Conservation (phyloP, 2,113 vertebrate genomes). For the Microcebus griseorufus region DNA sequence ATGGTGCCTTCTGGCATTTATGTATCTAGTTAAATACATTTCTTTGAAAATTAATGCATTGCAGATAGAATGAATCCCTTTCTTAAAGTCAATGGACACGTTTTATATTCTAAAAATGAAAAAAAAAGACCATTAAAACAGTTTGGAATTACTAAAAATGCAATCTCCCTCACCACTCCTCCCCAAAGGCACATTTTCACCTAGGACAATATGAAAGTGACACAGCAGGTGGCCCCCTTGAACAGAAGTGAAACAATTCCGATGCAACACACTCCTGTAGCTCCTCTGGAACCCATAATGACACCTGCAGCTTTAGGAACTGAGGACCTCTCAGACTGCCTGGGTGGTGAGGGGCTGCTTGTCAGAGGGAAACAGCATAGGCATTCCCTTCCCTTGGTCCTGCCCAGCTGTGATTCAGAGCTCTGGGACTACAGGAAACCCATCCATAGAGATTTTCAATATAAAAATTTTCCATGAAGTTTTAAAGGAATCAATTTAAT, state of each 20-base stretch:
- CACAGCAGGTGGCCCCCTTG: slow-evolving; percentile 69
- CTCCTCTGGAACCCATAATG: neutral
- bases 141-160: neutral
- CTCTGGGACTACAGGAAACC: neutral
- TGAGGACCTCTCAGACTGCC: fast-evolving
- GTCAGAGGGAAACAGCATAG: neutral
- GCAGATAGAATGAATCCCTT: neutral
- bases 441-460: neutral
- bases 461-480: neutral
- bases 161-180: neutral
- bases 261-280: neutral
- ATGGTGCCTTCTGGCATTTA: neutral
- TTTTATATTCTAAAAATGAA: neutral
- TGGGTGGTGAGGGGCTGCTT: neutral
- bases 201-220: neutral
- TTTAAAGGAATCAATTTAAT: neutral
- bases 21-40: neutral
- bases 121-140: neutral
- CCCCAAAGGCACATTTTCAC: neutral
- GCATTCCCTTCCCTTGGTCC: neutral
- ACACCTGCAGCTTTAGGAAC: neutral
- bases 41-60: neutral
- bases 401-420: neutral
- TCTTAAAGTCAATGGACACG: neutral
- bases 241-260: neutral